A percentile compares a stretch with the other conserved stretches of the same genome.
These are phyloP conservation scores for Mechanitis mazaeus DNA, from an alignment of 2,888 invertebrate species.

Conservation along the genomic window DNA sequence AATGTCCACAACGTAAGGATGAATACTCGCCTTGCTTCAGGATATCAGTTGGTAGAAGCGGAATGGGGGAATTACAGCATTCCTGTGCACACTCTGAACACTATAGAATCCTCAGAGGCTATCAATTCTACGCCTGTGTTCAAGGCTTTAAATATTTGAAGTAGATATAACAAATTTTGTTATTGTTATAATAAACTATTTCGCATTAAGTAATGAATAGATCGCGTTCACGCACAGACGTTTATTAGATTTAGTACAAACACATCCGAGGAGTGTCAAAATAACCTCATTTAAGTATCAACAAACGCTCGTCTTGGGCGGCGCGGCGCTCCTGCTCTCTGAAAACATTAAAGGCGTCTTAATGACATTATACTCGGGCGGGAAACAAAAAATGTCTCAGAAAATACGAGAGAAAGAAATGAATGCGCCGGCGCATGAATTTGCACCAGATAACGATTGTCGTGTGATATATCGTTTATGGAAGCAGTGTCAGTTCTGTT, in stretches of 20 bases:
- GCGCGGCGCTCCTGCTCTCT: conserved; percentile 64
- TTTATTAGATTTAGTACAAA: conserved; percentile 76
- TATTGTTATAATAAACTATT: conserved; percentile 5
- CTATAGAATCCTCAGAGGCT: no score
- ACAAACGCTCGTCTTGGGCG: conserved; percentile 76
- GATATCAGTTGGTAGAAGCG: no score
- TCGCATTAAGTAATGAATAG: conserved; percentile 51
- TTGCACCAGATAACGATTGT: conserved; percentile 14
- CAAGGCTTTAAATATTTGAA: neutral
- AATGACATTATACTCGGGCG: conserved; percentile 75
- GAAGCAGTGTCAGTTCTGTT: neutral
- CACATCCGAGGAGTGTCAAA: conserved; percentile 76
- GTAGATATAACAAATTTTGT: neutral
- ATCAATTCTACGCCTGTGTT: neutral
- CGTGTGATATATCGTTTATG: conserved; percentile 13
- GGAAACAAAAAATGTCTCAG: conserved; percentile 67
- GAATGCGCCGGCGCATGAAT: conserved; percentile 42
- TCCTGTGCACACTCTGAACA: no score
- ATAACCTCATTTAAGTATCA: conserved; percentile 77
- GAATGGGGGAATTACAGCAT: no score
- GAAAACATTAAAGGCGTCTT: conserved; percentile 76
- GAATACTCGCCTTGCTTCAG: no score
- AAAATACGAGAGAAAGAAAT: conserved; percentile 62
- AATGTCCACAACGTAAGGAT: no score
- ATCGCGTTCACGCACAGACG: conserved; percentile 59